These are phyloP conservation scores for Brachypodius melanocephalos DNA, from an alignment of 2,113 vertebrate species.

Conservation along the genomic window DNA sequence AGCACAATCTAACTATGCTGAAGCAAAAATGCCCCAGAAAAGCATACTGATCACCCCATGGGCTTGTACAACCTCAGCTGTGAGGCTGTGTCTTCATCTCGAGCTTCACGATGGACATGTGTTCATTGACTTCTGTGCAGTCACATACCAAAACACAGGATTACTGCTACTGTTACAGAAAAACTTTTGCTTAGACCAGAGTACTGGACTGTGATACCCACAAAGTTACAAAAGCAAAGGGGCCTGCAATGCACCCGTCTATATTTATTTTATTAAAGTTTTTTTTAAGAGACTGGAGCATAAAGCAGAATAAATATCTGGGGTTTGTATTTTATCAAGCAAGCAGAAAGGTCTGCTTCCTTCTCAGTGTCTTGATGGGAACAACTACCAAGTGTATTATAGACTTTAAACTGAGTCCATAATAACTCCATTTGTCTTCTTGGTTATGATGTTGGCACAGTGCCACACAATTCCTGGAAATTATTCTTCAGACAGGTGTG, in stretches of 20 bases:
- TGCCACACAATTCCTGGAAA: constrained; percentile 8
- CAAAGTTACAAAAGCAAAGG: neutral
- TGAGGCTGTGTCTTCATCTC: neutral
- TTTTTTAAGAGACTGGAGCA: neutral
- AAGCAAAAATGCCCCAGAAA: neutral
- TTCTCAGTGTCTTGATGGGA: neutral
- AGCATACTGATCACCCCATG: accelerated
- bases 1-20: neutral
- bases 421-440: constrained; percentile 9
- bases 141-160: neutral
- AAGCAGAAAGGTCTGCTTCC: neutral
- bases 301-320: neutral
- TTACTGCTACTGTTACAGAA: neutral
- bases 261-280: neutral
- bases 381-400: neutral
- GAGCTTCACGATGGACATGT: neutral
- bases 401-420: neutral
- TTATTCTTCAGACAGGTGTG: neutral
- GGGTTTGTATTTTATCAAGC: neutral
- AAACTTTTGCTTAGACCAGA: neutral
- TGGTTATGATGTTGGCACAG: neutral
- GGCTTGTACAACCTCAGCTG: neutral
- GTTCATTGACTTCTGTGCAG: neutral
- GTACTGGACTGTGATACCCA: neutral
- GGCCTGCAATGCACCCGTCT: neutral